Base-by-base conservation (phyloP, 2,113 vertebrate species). In the Scortum barcoo region DNA sequence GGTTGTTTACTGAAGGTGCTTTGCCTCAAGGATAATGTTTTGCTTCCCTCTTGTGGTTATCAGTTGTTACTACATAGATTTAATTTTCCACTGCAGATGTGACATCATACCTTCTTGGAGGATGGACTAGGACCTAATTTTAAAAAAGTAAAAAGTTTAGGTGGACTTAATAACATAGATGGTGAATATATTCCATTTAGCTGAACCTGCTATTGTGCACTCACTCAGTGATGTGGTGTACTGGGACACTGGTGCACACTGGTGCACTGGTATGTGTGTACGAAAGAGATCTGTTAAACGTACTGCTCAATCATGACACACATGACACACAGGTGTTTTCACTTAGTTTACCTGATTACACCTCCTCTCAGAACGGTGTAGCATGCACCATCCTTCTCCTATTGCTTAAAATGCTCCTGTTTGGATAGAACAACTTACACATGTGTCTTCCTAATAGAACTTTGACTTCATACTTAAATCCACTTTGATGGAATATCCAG, bases 11-110 rank as follows among this genome's bases (percentile, higher is more conserved):
- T 48, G 17, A 3, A 19, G 40, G 17, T 20, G 8, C 24, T 40
- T 50, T 42, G 14, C 16, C 17, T 12, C 22, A 58, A 65, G 76
- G 22, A 30, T 40, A 16, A 74, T 67, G 10, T 19, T 56, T 67
- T 85, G 61, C 54, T 51, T 63, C 80, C 80, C 83, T 57, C 88
- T 88, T 61, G 74, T 88, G 88, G 80, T 67, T 2, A 33, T 9
- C 5, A 36, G 9, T 38, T 50, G 20, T 65, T 44, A 81, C 42
- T 70, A 30, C 67, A 68, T 1, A 38, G 3, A 7, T 40, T 71
- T 53, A 0, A 22, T 38, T 46, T 74, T 19, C n/a, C n/a, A 38
- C 13, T 7, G n/a, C 60, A 26, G 7, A 7, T 48, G 20, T 24
- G 14, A 66, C 16, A 44, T 20, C 0, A 7, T n/a, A 2, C 17